Evolutionary conservation across 2,113 vertebrate species (phyloP).

Genomic region (Dasyornis broadbenti): DNA sequence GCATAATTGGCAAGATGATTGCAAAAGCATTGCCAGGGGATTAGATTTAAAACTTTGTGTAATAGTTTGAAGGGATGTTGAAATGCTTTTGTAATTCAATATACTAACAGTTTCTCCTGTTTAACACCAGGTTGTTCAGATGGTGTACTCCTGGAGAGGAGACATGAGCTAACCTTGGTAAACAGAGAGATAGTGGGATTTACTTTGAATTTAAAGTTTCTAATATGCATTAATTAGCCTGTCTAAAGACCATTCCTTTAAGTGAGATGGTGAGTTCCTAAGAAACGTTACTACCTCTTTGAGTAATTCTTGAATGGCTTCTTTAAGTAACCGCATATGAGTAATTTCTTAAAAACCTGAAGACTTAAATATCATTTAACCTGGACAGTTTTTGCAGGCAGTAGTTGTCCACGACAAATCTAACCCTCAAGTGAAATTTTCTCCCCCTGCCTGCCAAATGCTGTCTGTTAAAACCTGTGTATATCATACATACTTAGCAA

Average conservation of each 20-base stretch:
- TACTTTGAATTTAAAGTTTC: conserved; percentile 33
- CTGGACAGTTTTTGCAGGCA: background rate
- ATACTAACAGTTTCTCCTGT: conserved; percentile 29
- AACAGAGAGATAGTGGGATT: conserved; percentile 48
- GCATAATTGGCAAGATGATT: background rate
- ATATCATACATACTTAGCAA: background rate
- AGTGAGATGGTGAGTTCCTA: conserved; percentile 38
- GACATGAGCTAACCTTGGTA: conserved; percentile 16
- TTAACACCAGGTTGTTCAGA: conserved; percentile 41
- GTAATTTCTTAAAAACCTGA: background rate
- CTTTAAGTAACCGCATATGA: conserved; percentile 12
- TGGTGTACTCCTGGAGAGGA: conserved; percentile 35
- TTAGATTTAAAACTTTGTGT: background rate
- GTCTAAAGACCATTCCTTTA: conserved; percentile 40
- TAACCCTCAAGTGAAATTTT: background rate
- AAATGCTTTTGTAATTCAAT: conserved; percentile 3
- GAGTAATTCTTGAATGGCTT: conserved; percentile 51
- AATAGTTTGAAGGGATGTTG: background rate
- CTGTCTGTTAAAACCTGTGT: background rate
- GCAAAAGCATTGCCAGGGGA: background rate
- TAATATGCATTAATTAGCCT: conserved; percentile 12
- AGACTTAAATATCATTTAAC: background rate
- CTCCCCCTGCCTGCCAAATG: background rate
- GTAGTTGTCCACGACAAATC: background rate
- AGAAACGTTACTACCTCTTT: background rate